Base-by-base conservation (phyloP, 2,888 invertebrate species). In the Tetranychus truncatus region DNA sequence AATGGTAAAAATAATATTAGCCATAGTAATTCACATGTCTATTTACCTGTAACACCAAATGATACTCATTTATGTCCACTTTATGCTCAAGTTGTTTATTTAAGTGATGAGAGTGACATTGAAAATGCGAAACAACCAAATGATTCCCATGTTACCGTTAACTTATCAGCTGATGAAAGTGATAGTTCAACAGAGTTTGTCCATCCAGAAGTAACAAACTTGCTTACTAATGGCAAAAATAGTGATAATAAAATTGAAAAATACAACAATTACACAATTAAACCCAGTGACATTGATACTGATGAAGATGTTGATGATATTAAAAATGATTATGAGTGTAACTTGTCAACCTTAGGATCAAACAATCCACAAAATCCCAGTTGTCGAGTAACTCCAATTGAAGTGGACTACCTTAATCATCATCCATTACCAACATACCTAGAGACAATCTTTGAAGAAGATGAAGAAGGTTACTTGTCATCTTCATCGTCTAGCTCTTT, bases 381-480 rank as follows among this genome's bases (percentile, higher is more conserved):
- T 66, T 66, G 34, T 34, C 18, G 66, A 20, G 20, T 66, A 66
- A 66, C 66, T 66, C 66, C 7, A 66, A 20, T 20, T 66, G 20
- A 66, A 20, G 15, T 66, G 66, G 18, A 66, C 20, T 66, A 34
- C 34, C 34, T 66, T 20, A 20, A 66, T 66, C 20, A 20, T 66
- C 66, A 18, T 20, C 11, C 66, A 66, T 20, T 66, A 20, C 9
- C 66, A 20, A 1, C 18, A 15, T 20, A 20, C 20, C 20, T 66
- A 66, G 66, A 66, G 20, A 66, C 66, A 66, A 66, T 66, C 20
- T 18, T 66, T 20, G 66, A 66, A 66, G 66, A 66, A 66, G 66
- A 66, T 66, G 66, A 66, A 66, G 66, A 66, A 20, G 34, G 34
- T 34, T 34, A 34, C 34, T 34, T 34, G 34, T 34, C 34, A 34